Conservation (phyloP, 2,113 vertebrate genomes). For the Lethenteron camtschaticum region DNA sequence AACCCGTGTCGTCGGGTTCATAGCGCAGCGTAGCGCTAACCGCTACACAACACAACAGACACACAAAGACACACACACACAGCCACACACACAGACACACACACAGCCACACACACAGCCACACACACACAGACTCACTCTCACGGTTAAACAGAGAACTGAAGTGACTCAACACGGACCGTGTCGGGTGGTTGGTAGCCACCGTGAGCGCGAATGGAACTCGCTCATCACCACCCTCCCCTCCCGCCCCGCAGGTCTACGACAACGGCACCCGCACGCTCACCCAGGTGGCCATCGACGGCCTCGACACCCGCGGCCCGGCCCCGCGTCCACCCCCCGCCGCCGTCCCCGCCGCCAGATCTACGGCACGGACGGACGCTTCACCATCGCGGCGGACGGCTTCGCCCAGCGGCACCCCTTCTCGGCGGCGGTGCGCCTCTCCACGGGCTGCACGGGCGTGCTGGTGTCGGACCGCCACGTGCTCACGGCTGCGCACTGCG, state of each 20-base stretch:
- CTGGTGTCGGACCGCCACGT: constrained; percentile 28
- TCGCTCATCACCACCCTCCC: no score
- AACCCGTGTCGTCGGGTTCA: no score
- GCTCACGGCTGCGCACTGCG: constrained; percentile 31
- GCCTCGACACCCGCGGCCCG: constrained; percentile 13
- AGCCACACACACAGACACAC: no score
- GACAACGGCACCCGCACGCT: constrained; percentile 65
- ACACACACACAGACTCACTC: no score
- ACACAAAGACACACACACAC: no score
- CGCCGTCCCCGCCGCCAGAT: constrained; percentile 17
- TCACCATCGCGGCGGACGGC: constrained; percentile 26
- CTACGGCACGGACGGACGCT: constrained; percentile 24
- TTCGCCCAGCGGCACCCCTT: constrained; percentile 33
- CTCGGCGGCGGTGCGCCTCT: constrained; percentile 25
- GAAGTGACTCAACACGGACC: no score
- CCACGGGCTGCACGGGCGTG: constrained; percentile 26
- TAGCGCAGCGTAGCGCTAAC: no score
- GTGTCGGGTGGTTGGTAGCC: no score
- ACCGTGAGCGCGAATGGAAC: no score
- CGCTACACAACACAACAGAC: no score
- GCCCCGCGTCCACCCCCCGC: constrained; percentile 9
- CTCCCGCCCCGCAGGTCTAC: constrained; percentile 22
- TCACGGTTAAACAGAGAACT: no score
- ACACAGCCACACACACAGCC: no score
- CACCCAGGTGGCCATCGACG: constrained; percentile 49